Evolutionary conservation across 1,140 invertebrate genomes (phyloP).

Genomic region (Bombus soroeensis): DNA sequence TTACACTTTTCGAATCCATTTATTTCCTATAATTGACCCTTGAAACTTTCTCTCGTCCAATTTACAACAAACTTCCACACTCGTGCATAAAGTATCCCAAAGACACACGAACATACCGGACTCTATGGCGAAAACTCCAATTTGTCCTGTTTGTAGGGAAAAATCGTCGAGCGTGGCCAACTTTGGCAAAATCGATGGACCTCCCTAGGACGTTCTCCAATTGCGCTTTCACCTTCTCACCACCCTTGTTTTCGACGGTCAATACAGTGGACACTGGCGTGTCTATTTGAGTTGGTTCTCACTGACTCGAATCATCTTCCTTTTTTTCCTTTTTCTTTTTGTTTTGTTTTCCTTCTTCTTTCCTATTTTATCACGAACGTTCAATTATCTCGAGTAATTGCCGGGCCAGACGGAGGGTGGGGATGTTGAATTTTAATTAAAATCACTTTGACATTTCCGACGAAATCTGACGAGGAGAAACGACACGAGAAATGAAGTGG

Average conservation of each 20-base stretch:
- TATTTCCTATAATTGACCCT: background rate
- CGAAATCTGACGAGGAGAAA: constrained; percentile 1
- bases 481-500: background rate
- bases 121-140: background rate
- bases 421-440: constrained; percentile 40
- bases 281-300: constrained; percentile 34
- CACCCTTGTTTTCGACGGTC: constrained; percentile 19
- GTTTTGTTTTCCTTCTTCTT: background rate
- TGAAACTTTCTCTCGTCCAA: background rate
- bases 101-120: background rate
- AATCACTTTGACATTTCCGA: constrained; percentile 9
- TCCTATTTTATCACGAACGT: background rate
- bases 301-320: background rate
- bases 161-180: background rate
- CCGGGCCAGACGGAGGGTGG: no score
- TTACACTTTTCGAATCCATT: background rate
- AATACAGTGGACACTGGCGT: constrained; percentile 27
- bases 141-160: background rate
- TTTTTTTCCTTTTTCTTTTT: background rate
- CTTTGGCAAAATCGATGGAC: constrained; percentile 4
- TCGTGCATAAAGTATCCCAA: background rate
- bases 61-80: background rate
- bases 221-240: constrained; percentile 24
- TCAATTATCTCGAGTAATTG: constrained; percentile 38
- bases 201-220: constrained; percentile 2